Evolutionary conservation across 2,113 vertebrate genomes (phyloP), one percentile per base, ranked within the genome.

Genomic region (Nerophis ophidion): DNA sequence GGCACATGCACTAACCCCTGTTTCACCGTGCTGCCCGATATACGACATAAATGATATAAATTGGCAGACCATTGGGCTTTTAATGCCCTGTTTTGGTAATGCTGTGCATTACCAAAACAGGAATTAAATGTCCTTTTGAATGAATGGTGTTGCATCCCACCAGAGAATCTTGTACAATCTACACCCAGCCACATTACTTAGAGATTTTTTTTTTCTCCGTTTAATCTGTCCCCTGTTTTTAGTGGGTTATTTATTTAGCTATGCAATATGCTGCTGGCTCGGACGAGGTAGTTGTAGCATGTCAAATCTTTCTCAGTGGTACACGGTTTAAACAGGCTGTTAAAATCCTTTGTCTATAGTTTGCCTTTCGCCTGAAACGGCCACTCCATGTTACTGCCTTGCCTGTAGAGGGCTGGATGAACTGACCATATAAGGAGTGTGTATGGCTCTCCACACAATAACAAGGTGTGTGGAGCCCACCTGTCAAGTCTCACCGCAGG

Each of bases 401-500:
- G 69, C 61, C 63, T 70, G 69, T 16, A 62, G 61, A 40, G 49
- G 72, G 66, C 61, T 54, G 42, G 66, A 59, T 66, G 34, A 46
- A 57, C 54, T 54, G 38, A 0, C 85, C 79, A 63, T 82, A 82
- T 81, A 85, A 81, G 84, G 81, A 70, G 57, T 38, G 46, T 50
- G 57, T 49, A 11, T 49, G 74, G 55, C 49, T 81, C 80, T 86
- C 80, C 76, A 79, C 66, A 84, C 55, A 70, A 76, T 88, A 81
- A 82, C 60, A 70, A 77, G 75, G 69, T 81, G 80, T 81, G 74
- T 78, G 66, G 66, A 76, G 67, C 71, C 80, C 70, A 78, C 78
- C 83, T 86, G 78, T 78, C 81, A 84, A 74, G 68, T 63, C 63
- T 60, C 8, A 67, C 79, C 59, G 68, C 63, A 66, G 57, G 52